Evolutionary conservation across 2,113 vertebrate genomes (phyloP).

Genomic region (Serranochromis macrocephalus): DNA sequence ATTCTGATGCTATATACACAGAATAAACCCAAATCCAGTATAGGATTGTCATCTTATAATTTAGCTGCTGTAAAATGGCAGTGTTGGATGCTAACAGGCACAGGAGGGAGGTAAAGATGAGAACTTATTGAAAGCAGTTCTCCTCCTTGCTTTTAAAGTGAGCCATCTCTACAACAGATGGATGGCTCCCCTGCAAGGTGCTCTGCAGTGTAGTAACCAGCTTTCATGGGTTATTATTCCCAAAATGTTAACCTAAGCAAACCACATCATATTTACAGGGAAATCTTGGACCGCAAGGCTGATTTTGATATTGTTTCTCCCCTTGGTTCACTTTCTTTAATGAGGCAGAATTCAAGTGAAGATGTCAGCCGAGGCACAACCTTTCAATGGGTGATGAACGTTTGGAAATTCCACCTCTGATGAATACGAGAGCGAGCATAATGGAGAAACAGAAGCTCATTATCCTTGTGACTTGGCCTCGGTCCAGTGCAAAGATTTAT

Average conservation of each 20-base stretch:
- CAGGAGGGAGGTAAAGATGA: background rate
- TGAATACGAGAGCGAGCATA: slow-evolving; percentile 38
- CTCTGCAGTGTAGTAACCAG: slow-evolving; percentile 21
- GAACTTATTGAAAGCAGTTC: background rate
- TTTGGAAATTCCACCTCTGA: slow-evolving; percentile 51
- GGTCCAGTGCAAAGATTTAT: slow-evolving; percentile 64
- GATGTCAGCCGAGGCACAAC: slow-evolving; percentile 27
- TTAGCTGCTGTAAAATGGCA: background rate
- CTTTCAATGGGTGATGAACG: slow-evolving; percentile 42
- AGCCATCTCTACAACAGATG: slow-evolving; percentile 43
- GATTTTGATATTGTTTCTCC: background rate
- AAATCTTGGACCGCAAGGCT: background rate
- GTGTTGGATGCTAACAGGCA: background rate
- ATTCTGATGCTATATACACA: background rate
- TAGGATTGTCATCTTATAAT: background rate
- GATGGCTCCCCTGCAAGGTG: slow-evolving; percentile 26
- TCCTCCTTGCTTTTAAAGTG: slow-evolving; percentile 10
- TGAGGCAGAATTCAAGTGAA: slow-evolving; percentile 20
- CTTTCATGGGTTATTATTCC: slow-evolving; percentile 41
- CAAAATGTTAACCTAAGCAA: slow-evolving; percentile 37
- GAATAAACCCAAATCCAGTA: background rate
- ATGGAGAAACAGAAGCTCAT: slow-evolving; percentile 56
- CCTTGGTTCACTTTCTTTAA: background rate
- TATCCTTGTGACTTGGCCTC: slow-evolving; percentile 51
- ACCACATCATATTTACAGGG: background rate